Conservation (phyloP, 2,888 invertebrate species). For the Drosophila greeni region DNA sequence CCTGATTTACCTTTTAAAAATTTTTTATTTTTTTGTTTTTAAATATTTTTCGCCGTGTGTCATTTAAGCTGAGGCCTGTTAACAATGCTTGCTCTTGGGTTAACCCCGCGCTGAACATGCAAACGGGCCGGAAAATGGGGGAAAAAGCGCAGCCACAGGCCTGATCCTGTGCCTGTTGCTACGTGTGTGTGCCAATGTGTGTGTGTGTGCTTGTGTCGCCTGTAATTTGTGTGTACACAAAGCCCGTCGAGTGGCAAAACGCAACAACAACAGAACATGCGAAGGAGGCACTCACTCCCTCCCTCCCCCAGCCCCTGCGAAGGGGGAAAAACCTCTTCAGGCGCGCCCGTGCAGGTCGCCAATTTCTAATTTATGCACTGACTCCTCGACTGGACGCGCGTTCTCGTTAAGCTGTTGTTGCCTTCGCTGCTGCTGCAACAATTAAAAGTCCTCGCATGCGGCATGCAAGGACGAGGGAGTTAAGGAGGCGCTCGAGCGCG, state of each 20-base stretch:
- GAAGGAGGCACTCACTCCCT: constrained; percentile 6
- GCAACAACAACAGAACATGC: constrained; percentile 37
- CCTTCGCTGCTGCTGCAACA: constrained; percentile 34
- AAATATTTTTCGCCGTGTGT: not conserved
- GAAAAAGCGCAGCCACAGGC: constrained; percentile 1
- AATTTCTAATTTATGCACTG: constrained; percentile 69
- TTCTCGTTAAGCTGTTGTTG: constrained; percentile 55
- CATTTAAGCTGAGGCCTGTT: constrained; percentile 50
- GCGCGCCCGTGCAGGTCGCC: constrained; percentile 46
- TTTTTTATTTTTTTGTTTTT: not conserved
- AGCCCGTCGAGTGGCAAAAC: constrained; percentile 49
- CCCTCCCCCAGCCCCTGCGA: not conserved
- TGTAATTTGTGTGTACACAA: constrained; percentile 60
- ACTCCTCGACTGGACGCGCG: constrained; percentile 63
- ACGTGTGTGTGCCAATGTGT: constrained; percentile 21
- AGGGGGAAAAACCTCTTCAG: constrained; percentile 13
- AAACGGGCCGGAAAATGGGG: constrained; percentile 18
- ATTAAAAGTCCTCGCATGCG: constrained; percentile 65
- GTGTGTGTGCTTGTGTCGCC: constrained; percentile 24
- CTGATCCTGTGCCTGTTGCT: constrained; percentile 2
- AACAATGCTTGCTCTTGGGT: constrained; percentile 61
- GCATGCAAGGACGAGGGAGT: constrained; percentile 56
- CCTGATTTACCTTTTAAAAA: too few species aligned
- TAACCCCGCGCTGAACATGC: constrained; percentile 50
- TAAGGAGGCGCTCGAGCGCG: constrained; percentile 62